Conservation (phyloP, 2,888 invertebrate species). For the Tetrapedia diversipes region DNA sequence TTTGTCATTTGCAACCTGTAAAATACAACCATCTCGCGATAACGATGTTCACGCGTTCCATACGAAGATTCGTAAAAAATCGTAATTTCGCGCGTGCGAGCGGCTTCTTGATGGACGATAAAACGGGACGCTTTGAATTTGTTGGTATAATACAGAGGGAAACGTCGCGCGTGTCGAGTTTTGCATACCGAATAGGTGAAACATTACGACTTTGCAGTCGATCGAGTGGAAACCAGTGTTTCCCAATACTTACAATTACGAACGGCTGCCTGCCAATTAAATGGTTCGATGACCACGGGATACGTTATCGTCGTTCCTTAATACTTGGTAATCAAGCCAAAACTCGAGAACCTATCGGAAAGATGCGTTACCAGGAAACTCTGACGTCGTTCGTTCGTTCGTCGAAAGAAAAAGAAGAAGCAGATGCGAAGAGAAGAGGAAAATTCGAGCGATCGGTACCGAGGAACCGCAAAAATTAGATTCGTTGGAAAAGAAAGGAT, state of each 20-base stretch:
- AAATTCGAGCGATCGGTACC: neutral
- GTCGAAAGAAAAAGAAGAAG: neutral
- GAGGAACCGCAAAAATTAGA: neutral
- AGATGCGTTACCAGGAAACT: neutral
- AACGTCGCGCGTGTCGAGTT: too few species aligned
- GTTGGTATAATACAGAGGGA: too few species aligned
- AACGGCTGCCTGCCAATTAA: conserved; percentile 7
- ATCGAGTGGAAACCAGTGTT: conserved; percentile 4
- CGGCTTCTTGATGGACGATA: neutral
- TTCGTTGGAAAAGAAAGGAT: neutral
- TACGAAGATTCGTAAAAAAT: neutral
- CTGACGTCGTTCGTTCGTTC: neutral
- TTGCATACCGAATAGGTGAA: neutral
- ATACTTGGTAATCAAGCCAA: neutral
- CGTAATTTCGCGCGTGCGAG: neutral
- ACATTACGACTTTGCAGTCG: conserved; percentile 4
- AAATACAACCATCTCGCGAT: conserved; percentile 34
- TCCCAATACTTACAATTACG: conserved; percentile 1
- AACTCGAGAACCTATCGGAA: neutral
- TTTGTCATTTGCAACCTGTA: neutral
- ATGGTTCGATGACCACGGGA: neutral
- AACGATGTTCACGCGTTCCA: conserved; percentile 11
- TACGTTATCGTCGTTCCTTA: neutral
- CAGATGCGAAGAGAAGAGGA: neutral
- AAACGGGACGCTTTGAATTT: neutral